Percentiles rank a stretch among this genome's conserved stretches.
These are phyloP conservation scores for Meteorus sp. DNA, from an alignment of 1,140 invertebrate genomes.

Conservation along the genomic window DNA sequence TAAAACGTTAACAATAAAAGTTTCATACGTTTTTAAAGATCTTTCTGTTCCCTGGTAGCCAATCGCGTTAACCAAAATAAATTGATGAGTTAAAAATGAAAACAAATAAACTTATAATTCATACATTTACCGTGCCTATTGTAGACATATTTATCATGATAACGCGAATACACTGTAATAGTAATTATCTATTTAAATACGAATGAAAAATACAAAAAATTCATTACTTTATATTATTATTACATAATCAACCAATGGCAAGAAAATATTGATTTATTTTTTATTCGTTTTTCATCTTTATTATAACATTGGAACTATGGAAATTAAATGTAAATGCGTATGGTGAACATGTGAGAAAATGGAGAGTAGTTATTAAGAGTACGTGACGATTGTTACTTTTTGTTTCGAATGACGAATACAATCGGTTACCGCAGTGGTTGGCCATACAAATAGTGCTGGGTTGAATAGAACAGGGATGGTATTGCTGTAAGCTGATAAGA, in stretches of 20 bases:
- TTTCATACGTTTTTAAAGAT: conserved; percentile 41
- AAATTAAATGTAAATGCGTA: not conserved
- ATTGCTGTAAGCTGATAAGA: not conserved
- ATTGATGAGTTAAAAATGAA: conserved; percentile 36
- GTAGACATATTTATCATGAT: conserved; percentile 43
- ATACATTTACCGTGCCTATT: conserved; percentile 56
- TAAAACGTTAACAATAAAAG: conserved; percentile 43
- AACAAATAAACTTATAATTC: conserved; percentile 22
- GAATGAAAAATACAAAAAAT: conserved; percentile 7
- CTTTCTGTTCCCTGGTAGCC: conserved; percentile 54
- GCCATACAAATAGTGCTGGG: conserved; percentile 10
- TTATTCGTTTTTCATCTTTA: not conserved
- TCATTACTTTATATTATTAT: no score
- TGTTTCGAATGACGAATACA: not conserved
- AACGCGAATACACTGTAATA: conserved; percentile 22
- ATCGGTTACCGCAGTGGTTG: conserved; percentile 11
- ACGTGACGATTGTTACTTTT: not conserved
- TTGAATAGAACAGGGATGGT: not conserved
- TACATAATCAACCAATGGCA: conserved; percentile 14
- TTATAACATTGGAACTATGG: not conserved
- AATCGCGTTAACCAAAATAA: conserved; percentile 44
- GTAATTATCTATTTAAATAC: conserved; percentile 20
- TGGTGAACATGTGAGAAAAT: not conserved
- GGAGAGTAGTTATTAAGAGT: not conserved
- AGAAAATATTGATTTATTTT: conserved; percentile 4